Evolutionary conservation across 2,797 vertebrate species (phyloP), one percentile per base, ranked within the genome.

Genomic region (Phrynocephalus vlangalii): DNA sequence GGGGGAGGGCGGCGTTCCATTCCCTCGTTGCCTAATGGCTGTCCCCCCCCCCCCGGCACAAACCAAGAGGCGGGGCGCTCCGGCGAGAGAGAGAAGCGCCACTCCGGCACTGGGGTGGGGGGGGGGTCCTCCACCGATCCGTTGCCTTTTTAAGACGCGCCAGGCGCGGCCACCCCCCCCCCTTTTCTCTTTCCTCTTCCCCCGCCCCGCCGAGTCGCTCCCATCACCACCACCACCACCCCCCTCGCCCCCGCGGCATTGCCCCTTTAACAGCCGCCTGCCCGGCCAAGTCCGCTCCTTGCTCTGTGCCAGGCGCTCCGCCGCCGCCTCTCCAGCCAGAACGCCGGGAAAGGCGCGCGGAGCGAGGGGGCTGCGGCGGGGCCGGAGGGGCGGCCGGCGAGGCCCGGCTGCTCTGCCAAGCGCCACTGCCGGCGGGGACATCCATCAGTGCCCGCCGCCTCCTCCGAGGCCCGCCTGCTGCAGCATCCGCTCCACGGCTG

Each of bases 221-320:
- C 70, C 24, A 56, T 56, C 52, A 56, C 52, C 52, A 56, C 1
- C 52, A 9, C 3, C 9, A 33, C 0, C 33, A n/a, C 50, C 20
- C 79, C 0, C 18, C 26, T 6, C 6, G 11, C 15, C 5, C 78
- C 30, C 63, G 10, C 52, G 76, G 66, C 10, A 89, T 91, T 82
- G 95, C 93, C 94, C 88, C 88, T 93, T 94, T 92, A 95, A 94
- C 91, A 84, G 88, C 91, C 88, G 91, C 92, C 90, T 83, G 79
- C 87, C 70, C 63, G 6, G 90, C 87, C 2, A 16, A 5, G 50
- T 56, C 33, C 72, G 81, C 91, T 92, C 81, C 89, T 88, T 87
- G 80, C 63, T 56, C 52, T 13, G 52, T 56, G 52, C 52, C 52
- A 11, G 52, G 52, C 52, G 52, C 52, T 56, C 52, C 50, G 15